Base-by-base conservation (phyloP, 2,797 vertebrate species). In the Argyrosomus regius region DNA sequence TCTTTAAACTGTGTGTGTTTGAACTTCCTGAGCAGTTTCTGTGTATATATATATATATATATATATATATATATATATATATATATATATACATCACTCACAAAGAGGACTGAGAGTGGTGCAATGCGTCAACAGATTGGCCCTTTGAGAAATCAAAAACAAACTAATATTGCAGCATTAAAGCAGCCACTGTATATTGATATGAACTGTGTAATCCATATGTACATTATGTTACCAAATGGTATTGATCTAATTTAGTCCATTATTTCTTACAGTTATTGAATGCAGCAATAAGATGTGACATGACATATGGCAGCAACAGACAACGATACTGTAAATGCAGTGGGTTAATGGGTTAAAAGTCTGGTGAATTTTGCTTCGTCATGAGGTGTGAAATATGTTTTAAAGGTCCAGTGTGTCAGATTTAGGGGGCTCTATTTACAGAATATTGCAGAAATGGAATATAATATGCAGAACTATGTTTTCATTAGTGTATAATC, bases 41-140 rank as follows among this genome's bases (percentile, higher is more conserved):
- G 17, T 81, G 45, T 53, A 10, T 31, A 62, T 63, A 1, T 58
- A 35, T 53, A n/a, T 26, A 62, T 63, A 39, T 9, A 39, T 9
- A 39, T 53, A n/a, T 26, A 62, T 63, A 39, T 9, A 39, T 9
- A 39, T n/a, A n/a, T 53, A 10, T 31, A 62, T 63, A 1, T 58
- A 35, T 53, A n/a, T 26, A 62, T 63, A 39, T 9, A 39, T 9
- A 39, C 35, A 60, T 68, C 54, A 82, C 65, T 80, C 13, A 85
- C 69, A 46, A 41, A 65, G 17, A 65, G 46, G 46, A 45, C 17
- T 22, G 11, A 39, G 10, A 60, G 22, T 39, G 39, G 41, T 59
- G 49, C 60, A 80, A 49, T 75, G 26, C n/a, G 10, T 53, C 72
- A 57, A 45, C 75, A 75, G 24, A 72, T 20, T 22, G 1, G 16